phyloP scores from a whole-genome alignment of 2,888 invertebrate species.

The Caenorhabditis sp. region DNA sequence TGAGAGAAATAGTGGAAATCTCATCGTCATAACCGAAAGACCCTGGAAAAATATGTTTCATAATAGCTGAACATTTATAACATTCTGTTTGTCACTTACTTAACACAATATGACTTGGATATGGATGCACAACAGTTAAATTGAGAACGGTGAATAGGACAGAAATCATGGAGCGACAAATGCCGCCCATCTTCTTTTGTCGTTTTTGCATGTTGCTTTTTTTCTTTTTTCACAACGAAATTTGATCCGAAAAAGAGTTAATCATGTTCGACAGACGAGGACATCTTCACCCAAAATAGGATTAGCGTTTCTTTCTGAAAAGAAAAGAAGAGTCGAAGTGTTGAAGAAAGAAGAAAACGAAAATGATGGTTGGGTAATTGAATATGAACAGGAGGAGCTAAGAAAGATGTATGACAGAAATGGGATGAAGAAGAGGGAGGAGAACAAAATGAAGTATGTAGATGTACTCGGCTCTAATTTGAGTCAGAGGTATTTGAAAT shows the following conservation, averaged over 20 bases:
- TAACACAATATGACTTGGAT: conserved; percentile 47
- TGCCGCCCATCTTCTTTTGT: background rate
- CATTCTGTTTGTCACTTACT: conserved; percentile 27
- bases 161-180: conserved; percentile 4
- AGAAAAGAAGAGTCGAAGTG: background rate
- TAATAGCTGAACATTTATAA: too few relatives aligned
- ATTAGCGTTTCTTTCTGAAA: background rate
- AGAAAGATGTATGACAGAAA: background rate
- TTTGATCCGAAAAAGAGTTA: background rate
- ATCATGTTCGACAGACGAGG: background rate
- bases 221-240: background rate
- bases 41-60: too few relatives aligned
- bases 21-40: conserved; percentile 66
- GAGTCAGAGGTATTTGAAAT: too few relatives aligned
- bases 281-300: background rate
- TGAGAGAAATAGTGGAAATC: conserved; percentile 34
- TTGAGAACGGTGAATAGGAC: conserved; percentile 26
- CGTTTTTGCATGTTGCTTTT: background rate
- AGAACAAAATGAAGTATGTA: conserved; percentile 12
- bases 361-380: background rate
- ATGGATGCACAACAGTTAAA: conserved; percentile 27
- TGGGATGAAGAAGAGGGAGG: conserved; percentile 11
- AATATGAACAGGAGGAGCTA: background rate
- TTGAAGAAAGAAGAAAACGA: background rate
- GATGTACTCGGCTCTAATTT: too few relatives aligned